Percentiles rank a stretch among this genome's conserved stretches.
phyloP scores from a whole-genome alignment of 1,140 invertebrate species.

The Euwallacea similis region DNA sequence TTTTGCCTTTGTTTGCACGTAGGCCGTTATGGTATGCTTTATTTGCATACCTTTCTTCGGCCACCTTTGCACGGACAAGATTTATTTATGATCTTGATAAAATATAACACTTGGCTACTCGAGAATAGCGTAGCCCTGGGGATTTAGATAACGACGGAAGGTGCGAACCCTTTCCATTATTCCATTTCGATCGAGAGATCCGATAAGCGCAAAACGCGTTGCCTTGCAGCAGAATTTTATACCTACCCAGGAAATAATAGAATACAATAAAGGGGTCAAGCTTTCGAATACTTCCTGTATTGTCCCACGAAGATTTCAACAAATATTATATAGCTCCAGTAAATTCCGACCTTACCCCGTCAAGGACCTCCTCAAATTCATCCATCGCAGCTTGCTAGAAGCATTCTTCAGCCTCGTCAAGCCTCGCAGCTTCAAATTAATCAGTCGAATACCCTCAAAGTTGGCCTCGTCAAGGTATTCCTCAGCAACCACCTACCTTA shows the following conservation, averaged over 20 bases:
- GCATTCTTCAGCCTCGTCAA: conserved; percentile 47
- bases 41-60: conserved; percentile 27
- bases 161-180: conserved; percentile 43
- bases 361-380: conserved; percentile 14
- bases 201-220: conserved; percentile 23
- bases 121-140: conserved; percentile 15
- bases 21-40: conserved; percentile 1
- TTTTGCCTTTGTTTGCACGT: no score
- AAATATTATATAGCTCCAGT: background rate
- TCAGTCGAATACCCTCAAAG: conserved; percentile 45
- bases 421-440: conserved; percentile 47
- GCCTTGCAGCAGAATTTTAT: conserved; percentile 14
- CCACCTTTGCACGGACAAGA: conserved; percentile 28
- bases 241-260: conserved; percentile 26
- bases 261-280: conserved; percentile 21
- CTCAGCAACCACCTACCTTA: conserved; percentile 49
- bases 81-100: conserved; percentile 41
- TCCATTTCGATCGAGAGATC: conserved; percentile 29
- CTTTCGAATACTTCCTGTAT: conserved; percentile 14
- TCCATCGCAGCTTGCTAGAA: conserved; percentile 46
- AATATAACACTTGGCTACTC: conserved; percentile 32
- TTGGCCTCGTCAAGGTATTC: conserved; percentile 49
- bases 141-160: conserved; percentile 31
- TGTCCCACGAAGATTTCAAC: no score
- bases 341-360: conserved; percentile 4